A percentile compares a stretch with the other conserved stretches of the same genome.
These are phyloP conservation scores for Limonius californicus DNA, from an alignment of 1,140 invertebrate genomes.

Conservation along the genomic window DNA sequence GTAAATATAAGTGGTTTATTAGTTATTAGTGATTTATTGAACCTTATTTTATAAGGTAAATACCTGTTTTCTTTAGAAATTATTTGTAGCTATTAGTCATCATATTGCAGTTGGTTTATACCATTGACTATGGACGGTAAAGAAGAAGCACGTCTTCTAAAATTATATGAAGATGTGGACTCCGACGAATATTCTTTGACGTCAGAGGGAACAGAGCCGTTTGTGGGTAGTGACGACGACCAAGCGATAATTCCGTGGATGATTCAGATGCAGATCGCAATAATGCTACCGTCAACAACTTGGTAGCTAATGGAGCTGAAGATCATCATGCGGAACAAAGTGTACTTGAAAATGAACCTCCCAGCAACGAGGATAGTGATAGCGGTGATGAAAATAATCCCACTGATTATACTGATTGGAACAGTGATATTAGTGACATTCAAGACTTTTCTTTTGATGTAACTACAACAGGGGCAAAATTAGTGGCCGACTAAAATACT, in stretches of 20 bases:
- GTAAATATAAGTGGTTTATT: no score
- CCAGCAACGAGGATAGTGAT: neutral
- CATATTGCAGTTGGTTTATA: no score
- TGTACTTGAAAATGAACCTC: neutral
- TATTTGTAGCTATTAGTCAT: no score
- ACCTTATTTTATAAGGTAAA: no score
- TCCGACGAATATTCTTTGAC: neutral
- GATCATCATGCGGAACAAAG: neutral
- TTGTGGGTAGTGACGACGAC: neutral
- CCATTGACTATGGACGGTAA: no score
- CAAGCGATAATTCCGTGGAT: neutral
- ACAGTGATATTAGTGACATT: conserved; percentile 1
- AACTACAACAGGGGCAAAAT: neutral
- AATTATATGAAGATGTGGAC: no score
- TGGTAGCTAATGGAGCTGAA: neutral
- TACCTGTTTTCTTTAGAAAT: no score
- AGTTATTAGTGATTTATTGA: no score
- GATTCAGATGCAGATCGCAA: neutral
- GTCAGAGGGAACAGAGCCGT: neutral
- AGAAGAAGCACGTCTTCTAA: no score
- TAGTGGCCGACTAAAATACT: conserved; percentile 7
- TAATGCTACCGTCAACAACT: neutral
- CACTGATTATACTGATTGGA: neutral
- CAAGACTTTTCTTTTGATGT: conserved; percentile 15
- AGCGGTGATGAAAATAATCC: neutral